Conservation (phyloP, 1,140 invertebrate species). For the Drosophila sp. region DNA sequence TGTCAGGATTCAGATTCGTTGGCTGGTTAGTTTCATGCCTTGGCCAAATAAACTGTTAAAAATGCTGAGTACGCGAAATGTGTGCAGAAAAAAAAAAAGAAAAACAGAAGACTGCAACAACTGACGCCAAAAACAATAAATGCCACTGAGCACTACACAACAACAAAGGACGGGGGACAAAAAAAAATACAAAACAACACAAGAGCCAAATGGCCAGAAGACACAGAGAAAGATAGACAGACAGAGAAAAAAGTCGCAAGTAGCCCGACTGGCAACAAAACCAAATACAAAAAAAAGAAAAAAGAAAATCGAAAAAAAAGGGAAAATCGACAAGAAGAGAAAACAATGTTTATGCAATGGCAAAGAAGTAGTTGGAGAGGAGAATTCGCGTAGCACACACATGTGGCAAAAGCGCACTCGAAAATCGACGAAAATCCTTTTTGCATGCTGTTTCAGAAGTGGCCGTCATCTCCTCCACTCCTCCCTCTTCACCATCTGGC, state of each 20-base stretch:
- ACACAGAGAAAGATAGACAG: not conserved
- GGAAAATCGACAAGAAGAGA: constrained; percentile 2
- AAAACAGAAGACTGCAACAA: constrained; percentile 63
- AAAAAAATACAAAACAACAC: constrained; percentile 58
- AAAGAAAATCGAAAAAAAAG: constrained; percentile 9
- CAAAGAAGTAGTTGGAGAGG: constrained; percentile 18
- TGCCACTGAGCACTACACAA: constrained; percentile 58
- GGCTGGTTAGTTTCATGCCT: constrained; percentile 55
- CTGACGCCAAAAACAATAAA: constrained; percentile 76
- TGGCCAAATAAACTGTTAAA: constrained; percentile 72
- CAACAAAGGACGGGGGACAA: constrained; percentile 22
- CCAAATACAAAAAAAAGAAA: constrained; percentile 29
- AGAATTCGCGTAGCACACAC: constrained; percentile 53
- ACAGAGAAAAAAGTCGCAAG: constrained; percentile 39
- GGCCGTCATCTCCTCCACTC: constrained; percentile 32
- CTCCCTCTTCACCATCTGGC: constrained; percentile 21
- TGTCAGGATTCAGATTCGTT: constrained; percentile 16
- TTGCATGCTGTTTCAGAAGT: constrained; percentile 74
- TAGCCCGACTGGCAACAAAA: constrained; percentile 35
- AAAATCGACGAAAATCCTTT: constrained; percentile 80
- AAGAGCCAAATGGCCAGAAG: constrained; percentile 68
- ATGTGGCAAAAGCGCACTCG: constrained; percentile 65
- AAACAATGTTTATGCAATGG: constrained; percentile 11
- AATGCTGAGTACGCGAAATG: constrained; percentile 69
- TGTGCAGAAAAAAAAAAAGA: constrained; percentile 6